Evolutionary conservation across 2,113 vertebrate genomes (phyloP).

Genomic region (human (Homo sapiens)): DNA sequence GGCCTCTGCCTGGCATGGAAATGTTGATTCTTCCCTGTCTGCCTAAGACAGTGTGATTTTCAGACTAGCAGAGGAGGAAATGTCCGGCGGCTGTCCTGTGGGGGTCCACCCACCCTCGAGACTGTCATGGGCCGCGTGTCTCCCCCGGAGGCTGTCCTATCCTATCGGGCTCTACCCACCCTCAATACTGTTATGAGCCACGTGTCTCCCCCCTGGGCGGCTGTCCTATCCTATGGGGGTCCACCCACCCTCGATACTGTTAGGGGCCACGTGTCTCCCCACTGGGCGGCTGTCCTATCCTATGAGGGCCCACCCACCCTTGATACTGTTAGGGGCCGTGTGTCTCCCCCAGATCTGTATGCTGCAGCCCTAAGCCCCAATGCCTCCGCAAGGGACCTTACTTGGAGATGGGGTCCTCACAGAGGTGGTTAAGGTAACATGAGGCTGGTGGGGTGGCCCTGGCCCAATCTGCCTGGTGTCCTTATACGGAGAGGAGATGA

Average conservation of each 20-base stretch:
- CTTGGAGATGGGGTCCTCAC: neutral
- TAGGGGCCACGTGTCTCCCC: too few relatives aligned
- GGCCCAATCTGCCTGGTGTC: neutral
- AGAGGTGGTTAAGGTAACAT: neutral
- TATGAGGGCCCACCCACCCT: neutral
- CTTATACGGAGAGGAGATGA: neutral
- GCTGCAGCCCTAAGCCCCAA: neutral
- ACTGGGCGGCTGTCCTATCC: accelerated
- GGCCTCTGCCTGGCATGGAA: accelerated
- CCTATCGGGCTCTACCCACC: neutral
- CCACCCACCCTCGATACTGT: neutral
- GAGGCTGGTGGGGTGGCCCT: accelerated
- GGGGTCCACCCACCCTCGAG: neutral
- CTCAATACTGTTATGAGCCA: accelerated
- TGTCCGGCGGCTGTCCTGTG: accelerated
- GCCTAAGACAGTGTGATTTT: accelerated
- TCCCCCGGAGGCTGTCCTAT: accelerated
- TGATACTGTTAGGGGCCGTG: accelerated
- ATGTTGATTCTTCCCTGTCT: neutral
- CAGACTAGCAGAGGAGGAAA: accelerated
- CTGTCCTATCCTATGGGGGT: accelerated
- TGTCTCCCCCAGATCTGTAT: accelerated
- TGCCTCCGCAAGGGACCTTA: neutral
- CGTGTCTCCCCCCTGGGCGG: accelerated
- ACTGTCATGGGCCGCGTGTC: accelerated